phyloP scores from a whole-genome alignment of 2,797 vertebrate species.

The Pyrrhura leucotis region DNA sequence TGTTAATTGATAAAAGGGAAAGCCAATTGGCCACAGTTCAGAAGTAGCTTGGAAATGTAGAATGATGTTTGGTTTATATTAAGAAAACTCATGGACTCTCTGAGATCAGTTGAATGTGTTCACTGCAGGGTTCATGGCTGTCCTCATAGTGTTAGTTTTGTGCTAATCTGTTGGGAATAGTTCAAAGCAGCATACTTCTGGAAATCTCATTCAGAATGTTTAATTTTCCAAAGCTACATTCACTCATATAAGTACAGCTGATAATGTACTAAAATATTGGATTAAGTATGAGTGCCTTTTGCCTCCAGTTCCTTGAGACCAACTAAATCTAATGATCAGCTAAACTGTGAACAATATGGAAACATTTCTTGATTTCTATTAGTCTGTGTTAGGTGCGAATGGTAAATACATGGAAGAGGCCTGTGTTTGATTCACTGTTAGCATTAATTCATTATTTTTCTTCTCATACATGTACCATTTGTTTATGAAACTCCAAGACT shows the following conservation, averaged over 20 bases:
- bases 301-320: not conserved
- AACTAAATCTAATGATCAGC: not conserved
- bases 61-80: not conserved
- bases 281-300: conserved; percentile 1
- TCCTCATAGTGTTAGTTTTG: not conserved
- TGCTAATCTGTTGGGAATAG: not conserved
- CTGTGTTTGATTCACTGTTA: not conserved
- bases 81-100: not conserved
- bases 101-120: not conserved
- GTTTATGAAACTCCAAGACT: conserved; percentile 6
- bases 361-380: not conserved
- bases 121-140: not conserved
- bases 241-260: not conserved
- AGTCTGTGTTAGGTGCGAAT: not conserved
- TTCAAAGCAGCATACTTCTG: not conserved
- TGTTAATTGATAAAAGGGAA: not conserved
- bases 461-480: not conserved
- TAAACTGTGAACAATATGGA: not conserved
- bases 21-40: not conserved
- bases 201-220: not conserved
- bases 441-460: conserved; percentile 5
- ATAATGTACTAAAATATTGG: not conserved
- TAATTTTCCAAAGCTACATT: not conserved
- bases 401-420: not conserved
- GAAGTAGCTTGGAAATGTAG: not conserved